Evolutionary conservation across 2,113 vertebrate genomes (phyloP).

Genomic region (Seriola rivoliana): DNA sequence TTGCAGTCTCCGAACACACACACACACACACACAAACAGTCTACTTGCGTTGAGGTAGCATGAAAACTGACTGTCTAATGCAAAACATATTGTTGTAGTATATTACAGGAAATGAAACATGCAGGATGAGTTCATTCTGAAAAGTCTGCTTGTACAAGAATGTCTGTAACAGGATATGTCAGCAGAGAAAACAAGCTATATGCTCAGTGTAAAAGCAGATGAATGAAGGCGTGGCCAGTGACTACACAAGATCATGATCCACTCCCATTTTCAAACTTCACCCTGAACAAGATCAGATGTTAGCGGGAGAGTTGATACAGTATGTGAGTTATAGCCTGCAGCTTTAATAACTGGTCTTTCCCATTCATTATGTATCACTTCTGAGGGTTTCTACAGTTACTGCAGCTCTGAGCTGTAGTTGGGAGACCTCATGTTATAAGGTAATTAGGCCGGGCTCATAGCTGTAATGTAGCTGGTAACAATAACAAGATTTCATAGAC

Average conservation of each 20-base stretch:
- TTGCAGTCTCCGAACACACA: slow-evolving; percentile 3
- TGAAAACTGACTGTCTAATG: neutral
- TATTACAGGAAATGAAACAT: neutral
- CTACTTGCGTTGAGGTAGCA: neutral
- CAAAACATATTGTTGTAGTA: neutral
- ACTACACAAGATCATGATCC: neutral
- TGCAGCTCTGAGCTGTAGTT: neutral
- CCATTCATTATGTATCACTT: neutral
- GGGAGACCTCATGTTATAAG: neutral
- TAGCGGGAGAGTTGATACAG: neutral
- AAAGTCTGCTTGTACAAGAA: too few relatives aligned
- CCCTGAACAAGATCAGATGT: neutral
- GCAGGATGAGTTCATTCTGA: too few relatives aligned
- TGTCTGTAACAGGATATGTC: too few relatives aligned
- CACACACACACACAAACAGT: slow-evolving; percentile 3
- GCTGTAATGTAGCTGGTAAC: too few relatives aligned
- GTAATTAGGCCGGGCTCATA: neutral
- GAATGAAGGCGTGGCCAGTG: too few relatives aligned
- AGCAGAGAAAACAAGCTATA: too few relatives aligned
- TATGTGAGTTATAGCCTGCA: neutral
- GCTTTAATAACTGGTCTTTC: neutral
- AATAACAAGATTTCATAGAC: neutral
- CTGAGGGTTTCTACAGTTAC: neutral
- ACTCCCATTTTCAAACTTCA: neutral
- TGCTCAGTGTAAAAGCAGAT: too few relatives aligned